Evolutionary conservation across 2,113 vertebrate species (phyloP).

Genomic region (Lates calcarifer): DNA sequence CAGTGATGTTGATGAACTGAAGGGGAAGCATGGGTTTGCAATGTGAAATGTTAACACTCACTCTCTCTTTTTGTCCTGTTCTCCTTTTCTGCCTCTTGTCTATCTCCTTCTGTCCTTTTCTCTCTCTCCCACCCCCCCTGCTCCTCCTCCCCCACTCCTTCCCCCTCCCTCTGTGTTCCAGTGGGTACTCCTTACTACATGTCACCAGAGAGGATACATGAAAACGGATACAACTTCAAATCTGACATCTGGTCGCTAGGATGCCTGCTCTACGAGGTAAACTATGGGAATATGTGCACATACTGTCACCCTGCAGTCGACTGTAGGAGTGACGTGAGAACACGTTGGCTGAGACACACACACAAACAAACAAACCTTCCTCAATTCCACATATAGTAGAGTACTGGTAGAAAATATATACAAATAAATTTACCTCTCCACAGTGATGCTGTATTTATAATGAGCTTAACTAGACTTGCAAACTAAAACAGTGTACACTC

Average conservation of each 20-base stretch:
- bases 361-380: conserved; percentile 51
- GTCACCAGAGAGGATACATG: conserved; percentile 99
- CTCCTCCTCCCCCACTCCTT: not conserved
- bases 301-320: conserved; percentile 65
- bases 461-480: not conserved
- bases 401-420: not conserved
- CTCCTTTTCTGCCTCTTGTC: not conserved
- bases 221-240: conserved; percentile 99
- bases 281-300: conserved; percentile 62
- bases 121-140: not conserved
- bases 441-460: not conserved
- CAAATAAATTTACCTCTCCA: not conserved
- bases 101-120: conserved; percentile 3
- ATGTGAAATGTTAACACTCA: conserved; percentile 59
- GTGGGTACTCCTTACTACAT: conserved; percentile 99
- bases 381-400: conserved; percentile 5
- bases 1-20: conserved; percentile 58
- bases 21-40: conserved; percentile 22
- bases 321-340: conserved; percentile 61
- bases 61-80: conserved; percentile 40
- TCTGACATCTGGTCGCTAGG: conserved; percentile 99
- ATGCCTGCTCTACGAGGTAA: conserved; percentile 97
- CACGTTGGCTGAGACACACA: conserved; percentile 46
- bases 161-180: conserved; percentile 77
- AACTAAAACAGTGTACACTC: not conserved